Base-by-base conservation (phyloP, 2,113 vertebrate genomes). In the Rafetus swinhoei region DNA sequence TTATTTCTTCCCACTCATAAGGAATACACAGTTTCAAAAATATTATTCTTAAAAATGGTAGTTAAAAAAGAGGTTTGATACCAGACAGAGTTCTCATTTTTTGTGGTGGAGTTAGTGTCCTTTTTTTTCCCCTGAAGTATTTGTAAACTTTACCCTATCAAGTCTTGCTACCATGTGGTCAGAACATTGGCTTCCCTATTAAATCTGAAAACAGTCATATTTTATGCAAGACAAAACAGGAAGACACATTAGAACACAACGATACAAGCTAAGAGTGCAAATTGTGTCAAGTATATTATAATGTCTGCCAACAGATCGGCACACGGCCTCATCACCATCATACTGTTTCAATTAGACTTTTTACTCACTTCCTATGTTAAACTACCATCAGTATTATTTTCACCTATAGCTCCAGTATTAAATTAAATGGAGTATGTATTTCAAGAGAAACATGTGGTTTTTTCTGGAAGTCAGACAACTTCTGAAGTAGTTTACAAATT, bases 281-380 rank as follows among this genome's bases (percentile, higher is more conserved):
- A 77, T 93, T 86, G 90, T 53, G 7, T 93, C 97, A 97, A 97
- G 95, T 92, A 92, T 96, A 96, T 97, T 95, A 82, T 95, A 97
- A 97, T 96, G 91, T 89, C 93, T 98, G 97, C 96, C 96, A 95
- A 97, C 96, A 97, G 94, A 92, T 95, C 90, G 95, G 90, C 94
- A 95, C 94, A 95, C 94, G 72, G 89, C 93, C 88, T 97, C 97
- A 97, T 97, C 97, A 98, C 95, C 97, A 97, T 97, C 95, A 96
- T 89, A 97, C 95, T 97, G 95, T 96, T 97, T 95, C 97, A 97
- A 96, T 96, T 97, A 98, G 1, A 12, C 95, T 95, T 97, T 96
- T 97, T 95, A 95, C 85, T 93, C 94, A 95, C 91, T 97, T 96
- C 89, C 90, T 4, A 13, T 97, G 95, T 96, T 96, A 96, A 97